Conservation (phyloP, 2,113 vertebrate species). For the Cercocebus atys region DNA sequence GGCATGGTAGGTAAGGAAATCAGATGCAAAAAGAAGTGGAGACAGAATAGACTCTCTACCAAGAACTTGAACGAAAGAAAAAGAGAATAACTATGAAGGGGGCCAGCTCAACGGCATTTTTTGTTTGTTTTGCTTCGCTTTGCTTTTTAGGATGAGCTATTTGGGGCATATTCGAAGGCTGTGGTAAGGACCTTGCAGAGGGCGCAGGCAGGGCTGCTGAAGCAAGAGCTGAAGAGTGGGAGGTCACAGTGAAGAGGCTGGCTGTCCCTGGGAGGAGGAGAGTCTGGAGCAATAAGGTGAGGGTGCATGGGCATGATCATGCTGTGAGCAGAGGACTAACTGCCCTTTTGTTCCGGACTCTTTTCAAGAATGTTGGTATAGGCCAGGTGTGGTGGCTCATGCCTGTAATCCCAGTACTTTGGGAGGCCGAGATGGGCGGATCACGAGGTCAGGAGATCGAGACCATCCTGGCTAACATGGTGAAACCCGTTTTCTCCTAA, state of each 20-base stretch:
- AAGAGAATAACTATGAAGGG: neutral
- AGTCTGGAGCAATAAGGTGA: neutral
- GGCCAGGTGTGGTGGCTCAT: too few species aligned
- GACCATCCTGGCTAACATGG: too few species aligned
- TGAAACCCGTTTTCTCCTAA: too few species aligned
- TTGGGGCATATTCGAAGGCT: neutral
- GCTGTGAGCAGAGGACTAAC: neutral
- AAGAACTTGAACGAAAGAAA: neutral
- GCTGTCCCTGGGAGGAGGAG: neutral
- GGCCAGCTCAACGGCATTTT: neutral
- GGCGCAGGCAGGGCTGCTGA: neutral
- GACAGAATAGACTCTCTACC: neutral
- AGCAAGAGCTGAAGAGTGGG: neutral
- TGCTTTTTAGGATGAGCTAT: neutral
- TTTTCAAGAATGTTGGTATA: neutral
- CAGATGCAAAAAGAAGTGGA: neutral
- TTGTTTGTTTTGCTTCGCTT: neutral
- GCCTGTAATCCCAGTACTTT: too few species aligned
- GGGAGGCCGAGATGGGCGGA: too few species aligned
- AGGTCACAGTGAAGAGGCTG: neutral
- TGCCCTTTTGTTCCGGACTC: neutral
- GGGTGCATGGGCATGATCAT: neutral
- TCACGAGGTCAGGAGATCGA: too few species aligned
- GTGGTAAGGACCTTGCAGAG: neutral
- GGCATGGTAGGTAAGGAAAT: neutral